Base-by-base conservation (phyloP, 2,888 invertebrate genomes). In the Xiphydria camelus region DNA sequence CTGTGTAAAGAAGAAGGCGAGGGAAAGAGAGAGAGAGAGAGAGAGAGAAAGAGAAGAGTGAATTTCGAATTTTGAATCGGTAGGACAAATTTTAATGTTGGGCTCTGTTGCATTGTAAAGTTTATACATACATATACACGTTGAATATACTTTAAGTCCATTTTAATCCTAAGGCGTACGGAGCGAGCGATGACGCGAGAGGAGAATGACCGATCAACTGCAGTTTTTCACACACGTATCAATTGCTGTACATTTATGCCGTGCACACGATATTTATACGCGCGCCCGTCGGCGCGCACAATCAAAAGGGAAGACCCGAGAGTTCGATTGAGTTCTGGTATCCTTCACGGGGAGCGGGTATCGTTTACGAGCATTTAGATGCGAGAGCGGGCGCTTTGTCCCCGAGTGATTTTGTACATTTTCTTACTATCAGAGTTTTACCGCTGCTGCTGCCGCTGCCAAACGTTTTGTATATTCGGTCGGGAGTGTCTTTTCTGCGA, bases 31-130 rank as follows among this genome's bases (percentile, higher is more conserved):
- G 4, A 23, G 23, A 23, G 4, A 23, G 23, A 23, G 22, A 22
- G 22, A 22, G 22, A 4, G 26, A 10, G 26, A 26, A 6, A 26
- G 26, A 29, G 6, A 29, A 10, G 12, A 29, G 14, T 12, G 12
- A 29, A 23, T 31, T 23, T 5, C 10, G 33, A 33, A n/a, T 31
- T 9, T 23, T 12, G 3, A 26, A 26, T 26, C 12, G 14, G 10
- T 2, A 26, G 26, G 15, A 29, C 6, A 29, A 38, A 44, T n/a
- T n/a, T n/a, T n/a, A n/a, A n/a, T 42, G 63, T 66, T 62, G 61
- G 60, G 58, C 64, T 67, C 65, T 63, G 66, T 68, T 67, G 62
- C 56, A 62, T 68, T 70, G 66, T 66, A 70, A 69, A 68, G 64
- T 69, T 70, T 68, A 64, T 66, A 62, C 26, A 51, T 50, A 47